Evolutionary conservation across 2,797 vertebrate species (phyloP).

Genomic region (Salarias fasciatus): DNA sequence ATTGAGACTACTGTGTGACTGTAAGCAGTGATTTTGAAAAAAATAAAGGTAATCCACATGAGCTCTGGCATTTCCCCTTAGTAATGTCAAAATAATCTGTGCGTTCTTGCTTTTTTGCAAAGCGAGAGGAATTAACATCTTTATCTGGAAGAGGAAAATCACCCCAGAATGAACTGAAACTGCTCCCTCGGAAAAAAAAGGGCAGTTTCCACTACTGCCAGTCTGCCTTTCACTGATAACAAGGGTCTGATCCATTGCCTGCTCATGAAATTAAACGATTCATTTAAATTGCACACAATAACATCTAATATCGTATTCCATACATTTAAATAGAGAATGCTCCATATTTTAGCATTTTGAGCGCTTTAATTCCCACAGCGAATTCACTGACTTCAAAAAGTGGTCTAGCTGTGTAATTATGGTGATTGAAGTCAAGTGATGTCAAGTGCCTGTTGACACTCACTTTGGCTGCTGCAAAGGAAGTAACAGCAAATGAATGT

Average conservation of each 20-base stretch:
- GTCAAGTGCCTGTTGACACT: constrained; percentile 46
- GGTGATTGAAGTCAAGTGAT: constrained; percentile 26
- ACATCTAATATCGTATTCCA: background rate
- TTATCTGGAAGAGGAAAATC: constrained; percentile 33
- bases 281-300: constrained; percentile 12
- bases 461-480: constrained; percentile 16
- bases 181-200: background rate
- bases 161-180: constrained; percentile 17
- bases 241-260: constrained; percentile 6
- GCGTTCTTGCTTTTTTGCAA: constrained; percentile 32
- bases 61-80: constrained; percentile 12
- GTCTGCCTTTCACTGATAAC: constrained; percentile 30
- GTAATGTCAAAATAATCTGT: constrained; percentile 29
- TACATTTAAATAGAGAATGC: constrained; percentile 7
- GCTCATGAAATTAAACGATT: constrained; percentile 25
- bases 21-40: constrained; percentile 12
- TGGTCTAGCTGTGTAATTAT: constrained; percentile 37
- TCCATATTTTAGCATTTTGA: constrained; percentile 9
- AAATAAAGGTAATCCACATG: constrained; percentile 13
- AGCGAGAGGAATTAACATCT: constrained; percentile 16
- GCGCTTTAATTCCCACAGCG: constrained; percentile 6
- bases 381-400: constrained; percentile 25
- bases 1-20: background rate
- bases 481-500: background rate
- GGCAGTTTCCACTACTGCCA: constrained; percentile 11